A percentile compares a stretch with the other conserved stretches of the same genome.
These are phyloP conservation scores for Bos indicus DNA, from an alignment of 2,113 vertebrate species.

Conservation along the genomic window DNA sequence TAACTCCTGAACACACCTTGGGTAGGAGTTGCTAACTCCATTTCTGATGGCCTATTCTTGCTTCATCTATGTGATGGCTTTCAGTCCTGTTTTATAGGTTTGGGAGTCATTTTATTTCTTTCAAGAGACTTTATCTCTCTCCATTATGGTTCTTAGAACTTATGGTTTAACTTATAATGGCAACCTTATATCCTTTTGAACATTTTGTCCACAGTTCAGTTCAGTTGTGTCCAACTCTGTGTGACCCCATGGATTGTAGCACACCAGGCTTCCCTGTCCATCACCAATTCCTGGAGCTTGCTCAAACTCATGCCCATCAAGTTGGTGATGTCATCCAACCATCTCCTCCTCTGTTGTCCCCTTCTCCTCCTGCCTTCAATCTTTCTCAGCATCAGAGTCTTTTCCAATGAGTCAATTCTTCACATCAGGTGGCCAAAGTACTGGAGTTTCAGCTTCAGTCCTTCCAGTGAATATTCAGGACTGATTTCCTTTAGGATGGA, in stretches of 20 bases:
- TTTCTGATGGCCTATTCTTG: background rate
- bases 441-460: background rate
- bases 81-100: background rate
- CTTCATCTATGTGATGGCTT: background rate
- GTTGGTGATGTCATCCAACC: background rate
- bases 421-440: background rate
- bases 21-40: background rate
- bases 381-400: background rate
- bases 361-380: background rate
- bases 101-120: background rate
- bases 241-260: background rate
- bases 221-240: background rate
- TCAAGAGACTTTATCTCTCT: background rate
- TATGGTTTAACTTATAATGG: background rate
- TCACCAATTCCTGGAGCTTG: background rate
- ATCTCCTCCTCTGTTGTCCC: background rate
- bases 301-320: background rate
- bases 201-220: background rate
- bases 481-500: background rate
- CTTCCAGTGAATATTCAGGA: background rate
- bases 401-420: background rate
- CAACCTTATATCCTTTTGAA: background rate
- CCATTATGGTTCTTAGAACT: background rate
- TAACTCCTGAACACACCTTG: background rate
- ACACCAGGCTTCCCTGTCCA: background rate